Base-by-base conservation (phyloP, 2,797 vertebrate genomes). In the Benthosema pterotum region DNA sequence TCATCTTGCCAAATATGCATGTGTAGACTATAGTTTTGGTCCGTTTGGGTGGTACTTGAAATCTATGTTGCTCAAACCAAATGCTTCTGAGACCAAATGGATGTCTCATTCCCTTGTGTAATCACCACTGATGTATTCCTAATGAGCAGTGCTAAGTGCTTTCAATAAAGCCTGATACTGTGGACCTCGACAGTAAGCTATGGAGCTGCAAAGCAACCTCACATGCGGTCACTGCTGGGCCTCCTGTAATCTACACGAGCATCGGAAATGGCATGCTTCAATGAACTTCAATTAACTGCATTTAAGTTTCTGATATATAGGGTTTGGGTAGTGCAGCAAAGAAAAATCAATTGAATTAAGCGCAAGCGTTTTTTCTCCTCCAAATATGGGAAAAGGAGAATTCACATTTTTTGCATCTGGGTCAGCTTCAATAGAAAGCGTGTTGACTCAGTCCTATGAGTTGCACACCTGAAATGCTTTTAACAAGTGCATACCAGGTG, bases 71-170 rank as follows among this genome's bases (percentile, higher is more conserved):
- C 50, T 69, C 43, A 65, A 63, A 71, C 57, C 53, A 48, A 32
- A 11, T 11, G 56, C 58, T 54, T 69, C 28, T 50, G 58, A 52
- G 57, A 60, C 54, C 58, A 63, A 83, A 48, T 57, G 69, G 72
- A 64, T 47, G 59, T 25, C 55, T 6, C 52, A 61, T 63, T 79
- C 65, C 53, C 65, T 25, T 5, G 65, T 54, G 74, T 60, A 58
- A 4, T 42, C 42, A 52, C 57, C 46, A 64, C 46, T n/a, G 63
- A 79, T 19, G 56, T 48, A 59, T 67, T 59, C 25, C 60, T 75
- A 82, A 87, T 78, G 73, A 83, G 72, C 60, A 69, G 58, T 76
- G 32, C 32, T 38, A 79, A 85, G 81, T 79, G 83, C 81, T 85
- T 56, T 72, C 72, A 19, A 66, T 71, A 80, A 32, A 7, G 57